Base-by-base conservation (phyloP, 2,113 vertebrate species). In the Abramis brama region DNA sequence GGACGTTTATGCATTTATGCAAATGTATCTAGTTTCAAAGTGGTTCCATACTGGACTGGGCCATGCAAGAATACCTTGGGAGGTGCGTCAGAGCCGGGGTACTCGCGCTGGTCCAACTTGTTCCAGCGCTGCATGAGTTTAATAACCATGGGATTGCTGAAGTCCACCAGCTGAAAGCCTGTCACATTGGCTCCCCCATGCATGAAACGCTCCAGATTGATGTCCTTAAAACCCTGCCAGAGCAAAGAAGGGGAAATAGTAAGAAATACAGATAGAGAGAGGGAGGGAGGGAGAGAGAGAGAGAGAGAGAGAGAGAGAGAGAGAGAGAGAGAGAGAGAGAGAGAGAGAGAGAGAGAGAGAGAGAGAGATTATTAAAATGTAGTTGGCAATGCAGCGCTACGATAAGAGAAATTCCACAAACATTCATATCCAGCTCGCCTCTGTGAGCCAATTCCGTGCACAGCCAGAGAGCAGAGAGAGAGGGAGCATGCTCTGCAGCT, bases 91-190 rank as follows among this genome's bases (percentile, higher is more conserved):
- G 98, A 99, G 87, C 98, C 98, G 12, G 98, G 98, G 87, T 99
- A 99, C 91, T 99, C 98, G 91, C 98, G 96, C 93, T 99, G 98
- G 91, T 99, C 98, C 89, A 99, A 94, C 86, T 99, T 99, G 93
- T 99, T 99, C 98, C 98, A 99, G 86, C 98, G 96, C 87, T 99
- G 97, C 98, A 99, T 98, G 88, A 99, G 94, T 64, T 99, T 99
- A 91, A 97, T 94, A 90, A 99, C 98, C 96, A 99, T 98, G 1
- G 97, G 96, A 64, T 97, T 98, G 91, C 96, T 98, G 93, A 99
- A 99, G 95, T 99, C 98, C 50, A 99, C 97, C 84, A 99, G 91
- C 92, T 99, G 98, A 94, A 99, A 99, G 91, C 98, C 98, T 3
- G 97, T 99, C 83, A 99, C 97, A 88, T 99, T 99, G 86, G 98